Conservation (phyloP, 2,797 vertebrate genomes). For the Alosa sapidissima region DNA sequence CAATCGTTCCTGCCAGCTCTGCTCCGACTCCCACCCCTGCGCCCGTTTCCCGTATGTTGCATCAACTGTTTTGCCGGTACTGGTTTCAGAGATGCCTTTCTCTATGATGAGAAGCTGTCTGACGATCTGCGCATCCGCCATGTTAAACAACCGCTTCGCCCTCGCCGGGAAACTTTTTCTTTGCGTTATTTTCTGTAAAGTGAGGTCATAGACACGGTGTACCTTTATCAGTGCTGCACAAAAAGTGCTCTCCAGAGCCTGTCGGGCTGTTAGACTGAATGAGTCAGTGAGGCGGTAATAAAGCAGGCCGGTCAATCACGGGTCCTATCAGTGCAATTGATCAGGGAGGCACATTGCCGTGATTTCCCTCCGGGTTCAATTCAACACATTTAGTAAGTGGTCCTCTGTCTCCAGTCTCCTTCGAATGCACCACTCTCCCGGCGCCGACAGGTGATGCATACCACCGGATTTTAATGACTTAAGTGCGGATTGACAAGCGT, state of each 20-base stretch:
- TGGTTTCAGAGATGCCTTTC: slow-evolving; percentile 47
- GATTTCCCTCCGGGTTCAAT: slow-evolving; percentile 71
- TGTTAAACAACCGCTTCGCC: slow-evolving; percentile 14
- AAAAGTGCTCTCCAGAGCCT: slow-evolving; percentile 52
- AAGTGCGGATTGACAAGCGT: slow-evolving; percentile 18
- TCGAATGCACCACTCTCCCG: not conserved
- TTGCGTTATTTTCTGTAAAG: slow-evolving; percentile 23
- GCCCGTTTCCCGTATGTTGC: slow-evolving; percentile 67
- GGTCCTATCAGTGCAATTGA: slow-evolving; percentile 61
- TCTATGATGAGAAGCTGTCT: slow-evolving; percentile 13
- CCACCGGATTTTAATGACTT: slow-evolving; percentile 6
- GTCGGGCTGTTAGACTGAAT: slow-evolving; percentile 32
- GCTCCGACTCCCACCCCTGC: slow-evolving; percentile 47
- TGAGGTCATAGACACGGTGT: not conserved
- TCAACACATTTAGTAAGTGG: slow-evolving; percentile 65
- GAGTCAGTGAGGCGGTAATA: slow-evolving; percentile 59
- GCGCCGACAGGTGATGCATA: slow-evolving; percentile 18
- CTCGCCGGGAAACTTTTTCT: slow-evolving; percentile 35
- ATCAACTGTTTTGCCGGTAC: slow-evolving; percentile 58
- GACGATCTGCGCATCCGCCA: not conserved
- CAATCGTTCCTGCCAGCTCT: slow-evolving; percentile 59
- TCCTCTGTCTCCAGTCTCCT: slow-evolving; percentile 58
- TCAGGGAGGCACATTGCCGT: slow-evolving; percentile 68
- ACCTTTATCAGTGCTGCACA: not conserved
- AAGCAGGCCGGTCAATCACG: slow-evolving; percentile 68